Evolutionary conservation across 1,140 invertebrate species (phyloP).

Genomic region (Whitmania pigra): DNA sequence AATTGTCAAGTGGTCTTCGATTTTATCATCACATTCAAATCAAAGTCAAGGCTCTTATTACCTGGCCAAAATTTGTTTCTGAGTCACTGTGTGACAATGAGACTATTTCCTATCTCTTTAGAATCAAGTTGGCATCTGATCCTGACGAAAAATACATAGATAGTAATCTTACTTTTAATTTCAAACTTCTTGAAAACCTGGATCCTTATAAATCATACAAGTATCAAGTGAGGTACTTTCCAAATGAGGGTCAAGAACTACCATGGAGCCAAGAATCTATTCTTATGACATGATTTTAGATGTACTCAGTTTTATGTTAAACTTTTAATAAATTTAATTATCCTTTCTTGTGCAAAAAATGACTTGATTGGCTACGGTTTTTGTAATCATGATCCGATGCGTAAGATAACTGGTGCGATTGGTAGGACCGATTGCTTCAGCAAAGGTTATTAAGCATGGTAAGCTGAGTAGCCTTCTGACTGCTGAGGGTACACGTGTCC

Average conservation of each 20-base stretch:
- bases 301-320: too few relatives aligned
- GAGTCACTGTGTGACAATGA: neutral
- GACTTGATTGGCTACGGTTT: too few relatives aligned
- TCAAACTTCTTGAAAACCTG: conserved; percentile 7
- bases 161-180: conserved; percentile 6
- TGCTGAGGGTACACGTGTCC: too few relatives aligned
- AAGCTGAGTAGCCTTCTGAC: too few relatives aligned
- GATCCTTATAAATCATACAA: conserved; percentile 3
- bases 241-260: neutral
- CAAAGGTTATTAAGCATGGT: too few relatives aligned
- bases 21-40: conserved; percentile 1
- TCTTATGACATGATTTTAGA: too few relatives aligned
- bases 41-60: conserved; percentile 1
- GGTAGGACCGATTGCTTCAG: too few relatives aligned
- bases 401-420: too few relatives aligned
- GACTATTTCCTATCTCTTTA: neutral
- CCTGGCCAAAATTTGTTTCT: neutral
- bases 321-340: too few relatives aligned
- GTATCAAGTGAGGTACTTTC: conserved; percentile 1
- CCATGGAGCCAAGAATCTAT: neutral
- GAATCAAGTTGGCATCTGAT: neutral
- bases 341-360: too few relatives aligned
- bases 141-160: neutral
- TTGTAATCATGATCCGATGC: too few relatives aligned
- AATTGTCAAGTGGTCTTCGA: neutral